A percentile compares a stretch with the other conserved stretches of the same genome.
Conservation (phyloP, 2,113 vertebrate genomes). For the Hippopotamus amphibius region DNA sequence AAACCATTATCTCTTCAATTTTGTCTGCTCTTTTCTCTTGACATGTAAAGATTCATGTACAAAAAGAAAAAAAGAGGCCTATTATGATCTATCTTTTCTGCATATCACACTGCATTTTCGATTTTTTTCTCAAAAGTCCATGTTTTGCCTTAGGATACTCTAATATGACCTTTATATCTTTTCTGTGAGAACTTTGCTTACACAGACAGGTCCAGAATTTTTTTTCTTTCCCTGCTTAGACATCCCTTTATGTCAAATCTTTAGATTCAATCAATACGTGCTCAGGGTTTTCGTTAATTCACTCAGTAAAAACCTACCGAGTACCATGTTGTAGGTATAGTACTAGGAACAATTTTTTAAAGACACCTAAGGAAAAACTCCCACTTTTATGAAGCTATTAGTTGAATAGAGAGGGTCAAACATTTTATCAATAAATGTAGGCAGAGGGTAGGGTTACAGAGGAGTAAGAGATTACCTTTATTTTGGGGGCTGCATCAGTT, state of each 20-base stretch:
- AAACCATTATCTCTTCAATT: slow-evolving; percentile 29
- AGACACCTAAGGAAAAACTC: neutral
- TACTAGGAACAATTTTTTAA: neutral
- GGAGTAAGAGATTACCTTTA: neutral
- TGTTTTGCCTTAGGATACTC: neutral
- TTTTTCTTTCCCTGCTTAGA: neutral
- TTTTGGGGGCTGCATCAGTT: neutral
- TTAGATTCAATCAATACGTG: neutral
- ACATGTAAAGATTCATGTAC: neutral
- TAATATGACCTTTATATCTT: neutral
- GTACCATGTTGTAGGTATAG: neutral
- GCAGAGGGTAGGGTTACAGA: neutral
- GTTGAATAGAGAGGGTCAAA: neutral
- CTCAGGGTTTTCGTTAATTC: neutral
- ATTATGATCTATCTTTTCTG: neutral
- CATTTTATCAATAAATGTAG: neutral
- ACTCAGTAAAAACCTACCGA: neutral
- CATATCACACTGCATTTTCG: neutral
- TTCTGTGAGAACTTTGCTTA: neutral
- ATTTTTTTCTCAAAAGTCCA: slow-evolving; percentile 12
- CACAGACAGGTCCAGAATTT: neutral
- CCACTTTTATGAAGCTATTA: neutral
- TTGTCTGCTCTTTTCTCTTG: slow-evolving; percentile 25
- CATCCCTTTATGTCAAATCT: neutral
- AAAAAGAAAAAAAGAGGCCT: slow-evolving; percentile 10